Percentiles rank a stretch among this genome's conserved stretches.
Evolutionary conservation across 1,140 invertebrate genomes (phyloP).

Genomic region (Bombus pascuorum): DNA sequence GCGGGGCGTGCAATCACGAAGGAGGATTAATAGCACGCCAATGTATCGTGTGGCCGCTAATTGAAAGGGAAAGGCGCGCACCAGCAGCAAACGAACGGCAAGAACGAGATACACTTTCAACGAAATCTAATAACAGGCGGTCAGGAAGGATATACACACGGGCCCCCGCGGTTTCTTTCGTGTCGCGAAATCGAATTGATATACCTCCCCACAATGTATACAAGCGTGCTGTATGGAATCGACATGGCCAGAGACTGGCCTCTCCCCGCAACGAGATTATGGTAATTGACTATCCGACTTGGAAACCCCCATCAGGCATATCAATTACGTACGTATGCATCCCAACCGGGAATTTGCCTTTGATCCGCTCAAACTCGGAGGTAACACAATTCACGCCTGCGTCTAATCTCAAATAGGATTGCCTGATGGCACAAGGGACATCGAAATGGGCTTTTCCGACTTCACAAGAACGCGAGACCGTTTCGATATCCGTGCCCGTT

Average conservation of each 20-base stretch:
- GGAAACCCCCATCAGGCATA: conserved; percentile 78
- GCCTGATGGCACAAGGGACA: conserved; percentile 72
- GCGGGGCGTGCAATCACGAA: conserved; percentile 45
- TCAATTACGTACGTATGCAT: conserved; percentile 80
- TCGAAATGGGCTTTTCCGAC: conserved; percentile 72
- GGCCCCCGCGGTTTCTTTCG: conserved; percentile 58
- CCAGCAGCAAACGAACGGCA: conserved; percentile 3
- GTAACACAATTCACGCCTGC: conserved; percentile 77
- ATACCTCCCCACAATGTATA: conserved; percentile 60
- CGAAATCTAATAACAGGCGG: conserved; percentile 61
- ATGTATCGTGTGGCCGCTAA: conserved; percentile 53
- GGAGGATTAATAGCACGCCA: conserved; percentile 52
- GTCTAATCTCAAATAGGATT: conserved; percentile 78
- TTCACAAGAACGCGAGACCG: conserved; percentile 64
- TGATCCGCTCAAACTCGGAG: conserved; percentile 75
- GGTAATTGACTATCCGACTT: conserved; percentile 81
- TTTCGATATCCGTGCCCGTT: conserved; percentile 43
- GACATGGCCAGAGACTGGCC: conserved; percentile 56
- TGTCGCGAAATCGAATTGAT: conserved; percentile 73
- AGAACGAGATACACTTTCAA: conserved; percentile 21
- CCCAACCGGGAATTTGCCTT: conserved; percentile 76
- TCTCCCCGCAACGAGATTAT: conserved; percentile 78
- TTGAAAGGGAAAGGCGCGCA: conserved; percentile 58
- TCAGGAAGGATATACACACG: conserved; percentile 16
- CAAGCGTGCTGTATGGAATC: conserved; percentile 70